Conservation (phyloP, 2,888 invertebrate genomes). For the Sinotaia quadrata region DNA sequence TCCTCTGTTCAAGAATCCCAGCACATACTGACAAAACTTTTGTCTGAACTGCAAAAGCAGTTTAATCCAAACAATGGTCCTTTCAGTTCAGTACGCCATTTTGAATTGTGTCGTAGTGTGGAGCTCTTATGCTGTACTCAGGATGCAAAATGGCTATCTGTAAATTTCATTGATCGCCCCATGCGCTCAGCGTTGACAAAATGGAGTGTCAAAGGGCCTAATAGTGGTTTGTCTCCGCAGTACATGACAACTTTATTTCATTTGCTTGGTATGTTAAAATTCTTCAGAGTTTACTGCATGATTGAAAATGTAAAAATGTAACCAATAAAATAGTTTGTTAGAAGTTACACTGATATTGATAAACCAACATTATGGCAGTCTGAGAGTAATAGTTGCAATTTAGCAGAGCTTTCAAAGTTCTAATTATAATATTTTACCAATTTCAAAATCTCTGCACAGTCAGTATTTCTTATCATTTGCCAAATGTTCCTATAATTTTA, state of each 20-base stretch:
- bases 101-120: conserved; percentile 1
- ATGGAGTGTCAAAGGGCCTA: not conserved
- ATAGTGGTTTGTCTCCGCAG: not conserved
- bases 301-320: not conserved
- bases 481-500: no score
- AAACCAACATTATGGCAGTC: no score
- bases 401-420: not conserved
- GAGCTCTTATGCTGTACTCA: conserved; percentile 15
- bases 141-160: conserved; percentile 5
- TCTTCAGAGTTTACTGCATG: not conserved
- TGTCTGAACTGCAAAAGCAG: not conserved
- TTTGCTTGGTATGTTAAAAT: not conserved
- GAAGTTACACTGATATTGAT: no score
- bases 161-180: conserved; percentile 10
- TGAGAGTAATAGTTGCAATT: not conserved
- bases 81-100: not conserved
- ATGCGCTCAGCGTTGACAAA: conserved; percentile 4
- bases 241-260: not conserved
- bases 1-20: not conserved
- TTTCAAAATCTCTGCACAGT: no score
- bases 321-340: not conserved
- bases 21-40: not conserved
- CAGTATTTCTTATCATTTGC: no score
- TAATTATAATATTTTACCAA: not conserved
- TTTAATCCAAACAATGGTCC: not conserved